Evolutionary conservation across 2,888 invertebrate genomes (phyloP).

Genomic region (Pseudococcus longispinus): DNA sequence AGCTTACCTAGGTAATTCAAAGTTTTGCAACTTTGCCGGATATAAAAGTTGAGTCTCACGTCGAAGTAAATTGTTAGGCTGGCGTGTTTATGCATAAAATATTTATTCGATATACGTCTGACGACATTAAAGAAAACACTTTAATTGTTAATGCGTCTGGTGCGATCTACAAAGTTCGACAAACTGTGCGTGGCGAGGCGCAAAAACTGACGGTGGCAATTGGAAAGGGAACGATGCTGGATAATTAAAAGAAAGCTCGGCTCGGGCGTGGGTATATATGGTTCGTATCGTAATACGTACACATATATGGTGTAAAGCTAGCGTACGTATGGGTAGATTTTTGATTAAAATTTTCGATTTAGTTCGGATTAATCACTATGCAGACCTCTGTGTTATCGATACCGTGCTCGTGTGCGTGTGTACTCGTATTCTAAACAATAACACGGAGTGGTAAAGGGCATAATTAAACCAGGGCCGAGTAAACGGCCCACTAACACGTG

Average conservation of each 20-base stretch:
- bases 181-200: background rate
- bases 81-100: background rate
- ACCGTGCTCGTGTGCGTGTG: background rate
- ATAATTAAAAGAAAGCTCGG: constrained; percentile 1
- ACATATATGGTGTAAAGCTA: background rate
- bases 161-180: background rate
- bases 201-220: background rate
- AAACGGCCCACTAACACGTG: constrained; percentile 12
- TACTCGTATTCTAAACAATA: background rate
- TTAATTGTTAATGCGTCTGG: constrained; percentile 5
- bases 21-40: background rate
- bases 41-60: background rate
- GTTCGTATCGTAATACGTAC: too few relatives aligned
- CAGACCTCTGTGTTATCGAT: background rate
- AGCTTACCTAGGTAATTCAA: background rate
- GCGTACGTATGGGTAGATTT: background rate
- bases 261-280: background rate
- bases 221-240: background rate
- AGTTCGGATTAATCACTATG: background rate
- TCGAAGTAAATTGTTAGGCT: background rate
- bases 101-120: background rate
- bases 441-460: background rate
- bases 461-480: constrained; percentile 3
- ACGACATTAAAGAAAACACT: background rate
- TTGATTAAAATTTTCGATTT: constrained; percentile 21